phyloP scores from a whole-genome alignment of 2,888 invertebrate genomes.

The Homarus gammarus region DNA sequence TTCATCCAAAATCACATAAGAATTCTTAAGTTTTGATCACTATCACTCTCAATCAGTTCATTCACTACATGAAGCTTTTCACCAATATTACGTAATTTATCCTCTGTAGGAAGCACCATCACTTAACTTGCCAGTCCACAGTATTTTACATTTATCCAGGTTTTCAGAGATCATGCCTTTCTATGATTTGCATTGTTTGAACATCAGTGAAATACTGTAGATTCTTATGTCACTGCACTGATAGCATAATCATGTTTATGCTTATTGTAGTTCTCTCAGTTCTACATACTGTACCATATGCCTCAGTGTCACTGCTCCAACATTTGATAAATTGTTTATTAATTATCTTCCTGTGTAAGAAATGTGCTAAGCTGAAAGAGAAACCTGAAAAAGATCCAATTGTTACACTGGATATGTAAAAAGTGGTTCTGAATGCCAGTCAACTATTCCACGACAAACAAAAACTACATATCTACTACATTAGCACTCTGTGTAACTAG shows the following conservation, averaged over 20 bases:
- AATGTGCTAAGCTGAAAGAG: conserved; percentile 37
- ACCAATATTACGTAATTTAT: too few relatives aligned
- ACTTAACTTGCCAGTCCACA: background rate
- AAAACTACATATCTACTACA: background rate
- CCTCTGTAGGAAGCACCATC: too few relatives aligned
- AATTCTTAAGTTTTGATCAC: too few relatives aligned
- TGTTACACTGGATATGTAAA: conserved; percentile 4
- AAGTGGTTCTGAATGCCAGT: background rate
- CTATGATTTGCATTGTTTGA: background rate
- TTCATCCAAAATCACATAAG: too few relatives aligned
- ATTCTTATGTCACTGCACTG: background rate
- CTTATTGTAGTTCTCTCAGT: background rate
- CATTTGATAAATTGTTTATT: background rate
- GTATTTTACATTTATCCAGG: background rate
- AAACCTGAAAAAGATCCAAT: conserved; percentile 55
- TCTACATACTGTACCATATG: too few relatives aligned
- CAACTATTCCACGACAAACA: background rate
- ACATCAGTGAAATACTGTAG: background rate
- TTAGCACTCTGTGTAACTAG: background rate
- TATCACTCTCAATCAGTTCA: too few relatives aligned
- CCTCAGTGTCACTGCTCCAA: background rate
- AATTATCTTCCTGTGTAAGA: background rate
- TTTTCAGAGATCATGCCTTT: background rate
- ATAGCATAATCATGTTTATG: too few relatives aligned
- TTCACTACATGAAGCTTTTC: too few relatives aligned